Evolutionary conservation across 2,113 vertebrate genomes (phyloP).

Genomic region (Alosa alosa): DNA sequence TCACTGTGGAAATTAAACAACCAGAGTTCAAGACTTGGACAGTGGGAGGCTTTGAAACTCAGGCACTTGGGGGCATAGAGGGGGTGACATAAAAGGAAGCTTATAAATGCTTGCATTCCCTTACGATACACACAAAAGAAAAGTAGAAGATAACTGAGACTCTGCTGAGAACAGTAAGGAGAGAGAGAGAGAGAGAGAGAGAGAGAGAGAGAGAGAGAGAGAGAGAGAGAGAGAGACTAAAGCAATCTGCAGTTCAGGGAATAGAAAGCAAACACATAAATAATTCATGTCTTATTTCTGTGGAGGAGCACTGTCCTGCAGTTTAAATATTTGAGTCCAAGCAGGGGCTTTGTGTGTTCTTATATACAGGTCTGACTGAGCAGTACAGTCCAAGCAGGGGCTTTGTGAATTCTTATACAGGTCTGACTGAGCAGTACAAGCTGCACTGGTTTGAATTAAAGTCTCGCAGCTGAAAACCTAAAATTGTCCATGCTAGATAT

Average conservation of each 20-base stretch:
- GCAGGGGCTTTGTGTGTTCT: conserved; percentile 13
- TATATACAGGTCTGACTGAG: conserved; percentile 5
- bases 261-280: conserved; percentile 29
- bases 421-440: conserved; percentile 19
- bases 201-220: conserved; percentile 9
- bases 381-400: not conserved
- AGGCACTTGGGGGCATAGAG: not conserved
- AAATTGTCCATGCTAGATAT: not conserved
- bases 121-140: not conserved
- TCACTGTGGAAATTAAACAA: conserved; percentile 9
- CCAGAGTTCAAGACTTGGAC: conserved; percentile 3
- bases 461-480: not conserved
- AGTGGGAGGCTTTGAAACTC: conserved; percentile 15
- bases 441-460: conserved; percentile 8
- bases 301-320: conserved; percentile 14
- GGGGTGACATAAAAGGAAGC: conserved; percentile 6
- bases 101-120: conserved; percentile 14
- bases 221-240: conserved; percentile 25
- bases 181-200: not conserved
- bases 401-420: conserved; percentile 13
- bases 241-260: conserved; percentile 21
- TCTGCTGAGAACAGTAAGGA: not conserved
- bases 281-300: conserved; percentile 32
- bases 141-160: not conserved
- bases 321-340: conserved; percentile 5